Evolutionary conservation across 2,797 vertebrate genomes (phyloP).

Genomic region (Hapalemur alaotrensis): DNA sequence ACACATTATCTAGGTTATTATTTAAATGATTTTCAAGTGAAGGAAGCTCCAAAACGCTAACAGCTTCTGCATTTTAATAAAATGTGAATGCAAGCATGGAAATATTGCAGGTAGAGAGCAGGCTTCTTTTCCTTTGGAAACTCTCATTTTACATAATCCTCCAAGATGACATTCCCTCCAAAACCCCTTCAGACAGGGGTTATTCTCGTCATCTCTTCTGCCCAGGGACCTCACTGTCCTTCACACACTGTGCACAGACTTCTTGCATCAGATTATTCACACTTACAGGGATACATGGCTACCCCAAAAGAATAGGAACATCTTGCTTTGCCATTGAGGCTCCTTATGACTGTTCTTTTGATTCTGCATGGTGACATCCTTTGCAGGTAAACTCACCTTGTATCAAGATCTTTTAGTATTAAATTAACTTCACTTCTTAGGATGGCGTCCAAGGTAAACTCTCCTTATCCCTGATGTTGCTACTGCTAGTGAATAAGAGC

Average conservation of each 20-base stretch:
- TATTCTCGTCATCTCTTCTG: rapidly evolving
- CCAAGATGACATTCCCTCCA: background rate
- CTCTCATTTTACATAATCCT: background rate
- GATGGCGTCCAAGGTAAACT: background rate
- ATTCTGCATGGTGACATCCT: background rate
- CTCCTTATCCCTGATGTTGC: background rate
- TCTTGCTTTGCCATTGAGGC: background rate
- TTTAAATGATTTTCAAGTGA: background rate
- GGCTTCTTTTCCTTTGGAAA: background rate
- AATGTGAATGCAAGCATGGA: background rate
- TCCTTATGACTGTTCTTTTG: background rate
- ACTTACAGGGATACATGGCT: background rate
- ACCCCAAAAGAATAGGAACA: background rate
- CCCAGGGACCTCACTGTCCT: background rate
- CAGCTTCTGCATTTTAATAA: background rate
- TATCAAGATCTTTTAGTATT: background rate
- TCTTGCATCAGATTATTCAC: background rate
- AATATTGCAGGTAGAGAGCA: background rate
- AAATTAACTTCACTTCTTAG: background rate
- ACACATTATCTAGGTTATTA: background rate
- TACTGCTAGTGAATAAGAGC: background rate
- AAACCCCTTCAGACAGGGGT: background rate
- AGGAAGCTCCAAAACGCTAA: background rate
- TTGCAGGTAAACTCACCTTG: background rate
- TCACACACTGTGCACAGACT: rapidly evolving